phyloP scores from a whole-genome alignment of 2,888 invertebrate species.

The Torymus tubicola region DNA sequence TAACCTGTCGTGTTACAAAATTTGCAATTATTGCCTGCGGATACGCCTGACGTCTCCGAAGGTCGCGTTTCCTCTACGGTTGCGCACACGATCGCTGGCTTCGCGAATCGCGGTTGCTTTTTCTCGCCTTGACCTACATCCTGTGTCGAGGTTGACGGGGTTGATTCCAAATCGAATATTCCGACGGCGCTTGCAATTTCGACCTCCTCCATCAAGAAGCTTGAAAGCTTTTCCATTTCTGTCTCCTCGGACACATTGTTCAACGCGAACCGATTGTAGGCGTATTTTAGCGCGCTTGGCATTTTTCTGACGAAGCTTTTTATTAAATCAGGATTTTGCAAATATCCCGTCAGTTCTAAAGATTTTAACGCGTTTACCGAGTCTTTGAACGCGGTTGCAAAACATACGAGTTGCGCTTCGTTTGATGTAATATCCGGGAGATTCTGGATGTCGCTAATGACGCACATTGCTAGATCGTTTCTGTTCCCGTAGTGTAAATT shows the following conservation, averaged over 20 bases:
- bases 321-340: background rate
- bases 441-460: slow-evolving; percentile 7
- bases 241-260: background rate
- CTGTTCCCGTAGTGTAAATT: slow-evolving; percentile 46
- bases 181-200: background rate
- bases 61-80: too few relatives aligned
- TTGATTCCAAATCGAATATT: too few relatives aligned
- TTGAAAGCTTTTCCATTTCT: slow-evolving; percentile 12
- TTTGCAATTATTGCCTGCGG: too few relatives aligned
- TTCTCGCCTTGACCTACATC: too few relatives aligned
- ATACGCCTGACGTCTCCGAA: too few relatives aligned
- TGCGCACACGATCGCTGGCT: too few relatives aligned
- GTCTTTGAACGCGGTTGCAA: slow-evolving; percentile 25
- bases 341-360: background rate
- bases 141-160: too few relatives aligned
- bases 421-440: slow-evolving; percentile 8
- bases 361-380: slow-evolving; percentile 20
- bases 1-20: too few relatives aligned
- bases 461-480: background rate
- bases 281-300: slow-evolving; percentile 27
- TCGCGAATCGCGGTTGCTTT: too few relatives aligned
- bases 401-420: background rate
- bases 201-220: background rate
- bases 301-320: background rate
- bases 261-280: slow-evolving; percentile 14